Evolutionary conservation across 2,797 vertebrate genomes (phyloP).

Genomic region (Buphagus erythrorhynchus): DNA sequence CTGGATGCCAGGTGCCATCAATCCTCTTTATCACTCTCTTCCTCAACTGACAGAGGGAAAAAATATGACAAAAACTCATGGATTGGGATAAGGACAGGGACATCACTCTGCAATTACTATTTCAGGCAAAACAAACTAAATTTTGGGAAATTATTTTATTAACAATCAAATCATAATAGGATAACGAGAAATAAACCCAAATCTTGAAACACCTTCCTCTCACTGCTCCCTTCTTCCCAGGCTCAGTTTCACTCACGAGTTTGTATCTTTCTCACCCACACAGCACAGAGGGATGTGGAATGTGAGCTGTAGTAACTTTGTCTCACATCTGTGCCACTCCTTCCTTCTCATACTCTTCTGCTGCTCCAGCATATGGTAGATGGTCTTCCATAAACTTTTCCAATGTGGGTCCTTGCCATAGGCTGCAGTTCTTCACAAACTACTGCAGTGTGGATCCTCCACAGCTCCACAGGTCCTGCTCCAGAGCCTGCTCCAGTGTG

Average conservation of each 20-base stretch:
- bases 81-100: neutral
- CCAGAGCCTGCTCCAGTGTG: neutral
- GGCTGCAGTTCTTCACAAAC: neutral
- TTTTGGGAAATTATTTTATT: neutral
- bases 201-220: neutral
- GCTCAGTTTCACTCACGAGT: neutral
- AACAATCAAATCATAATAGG: neutral
- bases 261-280: neutral
- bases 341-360: neutral
- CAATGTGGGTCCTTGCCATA: too few species aligned
- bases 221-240: neutral
- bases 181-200: neutral
- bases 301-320: accelerated
- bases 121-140: neutral
- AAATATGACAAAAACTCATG: neutral
- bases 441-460: neutral
- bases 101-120: neutral
- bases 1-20: neutral
- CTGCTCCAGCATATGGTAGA: accelerated
- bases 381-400: neutral
- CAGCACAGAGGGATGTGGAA: too few species aligned
- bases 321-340: accelerated
- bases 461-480: neutral
- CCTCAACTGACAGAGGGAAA: neutral
- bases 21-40: neutral